Conservation (phyloP, 2,797 vertebrate genomes). For the Pangasius djambal region DNA sequence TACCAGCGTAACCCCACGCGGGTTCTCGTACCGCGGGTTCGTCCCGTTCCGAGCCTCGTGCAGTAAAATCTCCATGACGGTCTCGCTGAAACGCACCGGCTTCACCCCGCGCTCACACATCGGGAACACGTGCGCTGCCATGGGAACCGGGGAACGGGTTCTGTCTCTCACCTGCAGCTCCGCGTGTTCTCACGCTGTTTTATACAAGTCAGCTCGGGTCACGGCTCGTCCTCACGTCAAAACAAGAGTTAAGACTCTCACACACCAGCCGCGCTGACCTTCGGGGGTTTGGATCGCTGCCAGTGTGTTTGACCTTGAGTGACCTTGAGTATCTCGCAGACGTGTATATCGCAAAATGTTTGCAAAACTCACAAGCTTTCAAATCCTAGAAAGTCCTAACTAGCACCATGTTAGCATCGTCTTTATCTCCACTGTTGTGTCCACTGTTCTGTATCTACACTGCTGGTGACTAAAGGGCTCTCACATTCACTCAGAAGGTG, state of each 20-base stretch:
- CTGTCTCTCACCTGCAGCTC: not conserved
- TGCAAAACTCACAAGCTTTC: conserved; percentile 61
- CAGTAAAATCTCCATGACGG: conserved; percentile 67
- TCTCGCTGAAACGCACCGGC: conserved; percentile 59
- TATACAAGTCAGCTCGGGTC: conserved; percentile 78
- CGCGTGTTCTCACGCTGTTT: conserved; percentile 59
- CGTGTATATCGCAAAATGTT: conserved; percentile 52
- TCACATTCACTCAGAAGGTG: not conserved
- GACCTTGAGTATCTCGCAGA: conserved; percentile 65
- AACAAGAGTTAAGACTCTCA: conserved; percentile 71
- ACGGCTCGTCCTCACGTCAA: conserved; percentile 76
- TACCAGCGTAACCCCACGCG: conserved; percentile 72
- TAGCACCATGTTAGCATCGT: not conserved
- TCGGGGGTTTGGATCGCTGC: conserved; percentile 63
- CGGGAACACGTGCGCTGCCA: conserved; percentile 63
- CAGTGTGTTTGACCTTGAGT: conserved; percentile 37
- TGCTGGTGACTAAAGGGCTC: not conserved
- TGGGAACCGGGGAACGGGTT: conserved; percentile 32
- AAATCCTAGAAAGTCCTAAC: conserved; percentile 8
- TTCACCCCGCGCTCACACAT: conserved; percentile 59
- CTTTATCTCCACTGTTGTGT: not conserved
- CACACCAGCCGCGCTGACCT: conserved; percentile 70
- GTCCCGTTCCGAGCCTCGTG: conserved; percentile 74
- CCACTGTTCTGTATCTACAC: not conserved
- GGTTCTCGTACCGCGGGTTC: conserved; percentile 53